Evolutionary conservation across 2,797 vertebrate species (phyloP), one percentile per base, ranked within the genome.

Genomic region (Neosalanx taihuensis): DNA sequence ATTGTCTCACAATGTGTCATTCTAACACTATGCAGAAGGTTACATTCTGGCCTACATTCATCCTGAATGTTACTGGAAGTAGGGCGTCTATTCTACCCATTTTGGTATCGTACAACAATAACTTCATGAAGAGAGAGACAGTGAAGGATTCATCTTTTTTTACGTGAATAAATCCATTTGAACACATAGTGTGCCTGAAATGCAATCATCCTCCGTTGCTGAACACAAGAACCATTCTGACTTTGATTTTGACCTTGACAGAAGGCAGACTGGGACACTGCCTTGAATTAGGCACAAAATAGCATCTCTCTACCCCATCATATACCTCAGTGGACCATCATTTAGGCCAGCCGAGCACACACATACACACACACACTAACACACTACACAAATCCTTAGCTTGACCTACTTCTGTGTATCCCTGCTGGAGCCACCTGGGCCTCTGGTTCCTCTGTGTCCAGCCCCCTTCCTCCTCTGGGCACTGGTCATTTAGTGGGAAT

Each of bases 331-430:
- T 13, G 37, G 70, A 57, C 69, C 70, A 49, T 67, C 64, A 72
- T 69, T 72, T 64, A 74, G 69, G 78, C 70, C 72, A 79, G 26
- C 41, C 41, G 41, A 57, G 62, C 66, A 31, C 70, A 17, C 65
- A 29, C n/a, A 18, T 15, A 62, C 12, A 29, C 23, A 60, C 58
- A 13, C 23, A 59, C 12, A n/a, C 20, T 30, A 26, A 12, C 15
- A 31, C 51, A 62, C 57, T n/a, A 41, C 62, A 53, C 57, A 41
- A 31, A 66, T 59, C 65, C 49, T 67, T 66, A n/a, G 37, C 10
- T 56, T 61, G 73, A 17, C 74, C 74, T 76, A 69, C 71, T 73
- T 71, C 53, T 10, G 23, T 58, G 29, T 26, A 63, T 56, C 33
- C 57, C 7, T 31, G 33, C 31, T 31, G 18, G 17, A n/a, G 62